These are phyloP conservation scores for Pan troglodytes DNA, from an alignment of 2,113 vertebrate species.

Conservation along the genomic window DNA sequence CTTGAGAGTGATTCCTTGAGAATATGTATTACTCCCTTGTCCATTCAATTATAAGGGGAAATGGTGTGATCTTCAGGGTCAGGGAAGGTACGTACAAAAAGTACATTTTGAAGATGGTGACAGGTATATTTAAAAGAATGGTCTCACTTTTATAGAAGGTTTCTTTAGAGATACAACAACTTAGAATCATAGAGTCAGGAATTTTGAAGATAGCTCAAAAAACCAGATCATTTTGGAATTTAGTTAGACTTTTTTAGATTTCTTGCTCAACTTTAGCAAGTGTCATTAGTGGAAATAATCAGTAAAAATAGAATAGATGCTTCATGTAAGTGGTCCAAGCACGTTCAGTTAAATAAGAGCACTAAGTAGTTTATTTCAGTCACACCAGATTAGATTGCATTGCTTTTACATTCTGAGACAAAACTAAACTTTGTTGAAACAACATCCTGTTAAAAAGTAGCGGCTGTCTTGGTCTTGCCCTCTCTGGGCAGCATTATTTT, in stretches of 20 bases:
- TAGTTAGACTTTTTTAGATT: neutral
- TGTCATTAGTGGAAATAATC: conserved; percentile 34
- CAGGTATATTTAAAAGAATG: neutral
- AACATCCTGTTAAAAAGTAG: neutral
- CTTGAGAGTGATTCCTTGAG: neutral
- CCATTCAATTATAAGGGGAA: neutral
- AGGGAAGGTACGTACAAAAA: neutral
- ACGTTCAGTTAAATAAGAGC: neutral
- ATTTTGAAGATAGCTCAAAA: conserved; percentile 19
- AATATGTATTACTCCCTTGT: neutral
- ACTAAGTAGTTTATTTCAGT: neutral
- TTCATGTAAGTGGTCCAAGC: neutral
- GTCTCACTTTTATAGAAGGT: neutral
- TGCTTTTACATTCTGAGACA: neutral
- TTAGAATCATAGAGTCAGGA: neutral
- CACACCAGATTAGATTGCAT: neutral
- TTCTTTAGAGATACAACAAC: neutral
- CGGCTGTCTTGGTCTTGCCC: neutral
- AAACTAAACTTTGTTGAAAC: neutral
- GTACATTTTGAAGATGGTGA: neutral
- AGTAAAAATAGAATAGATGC: neutral
- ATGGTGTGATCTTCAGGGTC: neutral
- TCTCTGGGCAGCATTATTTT: neutral
- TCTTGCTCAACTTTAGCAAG: neutral
- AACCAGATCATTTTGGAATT: neutral